Evolutionary conservation across 1,140 invertebrate species (phyloP).

Genomic region (Bombus pyrosoma): DNA sequence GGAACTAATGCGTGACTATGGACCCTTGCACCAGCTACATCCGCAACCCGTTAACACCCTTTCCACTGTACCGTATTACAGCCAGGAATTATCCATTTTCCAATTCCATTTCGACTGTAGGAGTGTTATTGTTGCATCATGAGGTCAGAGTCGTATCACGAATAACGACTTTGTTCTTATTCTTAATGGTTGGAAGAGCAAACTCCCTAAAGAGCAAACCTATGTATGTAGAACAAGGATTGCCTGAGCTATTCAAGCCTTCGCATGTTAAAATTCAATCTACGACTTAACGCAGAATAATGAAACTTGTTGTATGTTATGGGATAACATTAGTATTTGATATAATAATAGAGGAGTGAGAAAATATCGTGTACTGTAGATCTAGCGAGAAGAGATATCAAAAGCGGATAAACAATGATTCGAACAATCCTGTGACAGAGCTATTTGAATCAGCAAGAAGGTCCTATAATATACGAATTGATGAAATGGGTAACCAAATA

Average conservation of each 20-base stretch:
- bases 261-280: not conserved
- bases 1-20: constrained; percentile 69
- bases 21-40: constrained; percentile 45
- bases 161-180: not conserved
- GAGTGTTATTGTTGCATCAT: not conserved
- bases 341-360: too few relatives aligned
- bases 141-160: not conserved
- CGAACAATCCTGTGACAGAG: too few relatives aligned
- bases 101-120: constrained; percentile 43
- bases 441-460: too few relatives aligned
- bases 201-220: not conserved
- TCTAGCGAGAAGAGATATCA: too few relatives aligned
- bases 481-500: too few relatives aligned
- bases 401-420: too few relatives aligned
- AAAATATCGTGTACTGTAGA: too few relatives aligned
- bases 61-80: constrained; percentile 6
- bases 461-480: too few relatives aligned
- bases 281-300: not conserved
- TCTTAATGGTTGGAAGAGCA: not conserved
- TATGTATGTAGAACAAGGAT: not conserved
- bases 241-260: not conserved
- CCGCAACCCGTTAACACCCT: constrained; percentile 63
- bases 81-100: constrained; percentile 44
- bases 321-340: too few relatives aligned
- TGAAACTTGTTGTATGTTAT: too few relatives aligned